Evolutionary conservation across 1,140 invertebrate species (phyloP).

Genomic region (Pseudomyrmex flavicornis): DNA sequence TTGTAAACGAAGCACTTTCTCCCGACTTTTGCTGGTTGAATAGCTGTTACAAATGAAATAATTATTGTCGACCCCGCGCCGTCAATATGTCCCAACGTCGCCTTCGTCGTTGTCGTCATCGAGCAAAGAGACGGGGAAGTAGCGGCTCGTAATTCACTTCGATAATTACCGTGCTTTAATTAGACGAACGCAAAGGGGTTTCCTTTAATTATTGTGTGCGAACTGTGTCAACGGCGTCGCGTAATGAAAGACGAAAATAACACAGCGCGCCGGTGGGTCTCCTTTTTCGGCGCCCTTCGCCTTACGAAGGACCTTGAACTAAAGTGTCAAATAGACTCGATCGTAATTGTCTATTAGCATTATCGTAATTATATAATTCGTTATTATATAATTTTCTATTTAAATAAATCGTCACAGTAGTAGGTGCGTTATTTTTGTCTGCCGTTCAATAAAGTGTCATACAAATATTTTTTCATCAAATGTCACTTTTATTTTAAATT

Average conservation of each 20-base stretch:
- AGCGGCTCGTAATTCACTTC: constrained; percentile 64
- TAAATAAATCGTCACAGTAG: too few species aligned
- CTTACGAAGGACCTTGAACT: constrained; percentile 26
- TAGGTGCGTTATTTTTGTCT: too few species aligned
- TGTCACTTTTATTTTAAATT: too few species aligned
- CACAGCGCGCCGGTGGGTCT: constrained; percentile 19
- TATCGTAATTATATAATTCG: too few species aligned
- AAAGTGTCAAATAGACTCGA: not conserved
- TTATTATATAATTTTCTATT: too few species aligned
- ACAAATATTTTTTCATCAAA: too few species aligned
- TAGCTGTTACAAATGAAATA: constrained; percentile 10
- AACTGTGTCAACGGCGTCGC: constrained; percentile 59
- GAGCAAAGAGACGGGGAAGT: constrained; percentile 7
- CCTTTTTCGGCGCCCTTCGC: not conserved
- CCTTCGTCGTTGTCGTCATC: not conserved
- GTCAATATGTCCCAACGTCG: too few species aligned
- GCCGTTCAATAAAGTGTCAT: too few species aligned
- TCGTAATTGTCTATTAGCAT: not conserved
- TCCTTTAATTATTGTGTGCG: constrained; percentile 71
- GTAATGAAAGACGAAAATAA: constrained; percentile 73
- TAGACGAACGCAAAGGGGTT: constrained; percentile 56
- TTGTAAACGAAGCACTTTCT: not conserved
- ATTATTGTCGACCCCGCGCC: not conserved
- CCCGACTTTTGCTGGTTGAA: not conserved
- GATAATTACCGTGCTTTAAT: constrained; percentile 72